Percentiles rank a stretch among this genome's conserved stretches.
Conservation (phyloP, 2,888 invertebrate genomes). For the Molorchus minor region DNA sequence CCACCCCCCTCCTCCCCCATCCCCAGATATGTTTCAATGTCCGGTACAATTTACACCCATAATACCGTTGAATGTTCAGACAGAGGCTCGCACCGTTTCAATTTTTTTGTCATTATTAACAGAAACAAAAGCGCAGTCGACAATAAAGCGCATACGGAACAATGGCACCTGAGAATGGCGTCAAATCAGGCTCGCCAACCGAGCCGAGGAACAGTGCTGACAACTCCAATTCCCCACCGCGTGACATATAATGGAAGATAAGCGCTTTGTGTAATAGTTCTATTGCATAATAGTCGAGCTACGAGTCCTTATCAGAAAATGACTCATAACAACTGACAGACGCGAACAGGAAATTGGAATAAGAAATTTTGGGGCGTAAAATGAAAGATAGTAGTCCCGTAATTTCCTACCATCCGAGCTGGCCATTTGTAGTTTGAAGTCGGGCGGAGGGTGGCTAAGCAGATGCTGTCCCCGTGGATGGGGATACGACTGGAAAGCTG, state of each 20-base stretch:
- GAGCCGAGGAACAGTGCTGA: constrained; percentile 56
- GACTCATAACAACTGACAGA: constrained; percentile 74
- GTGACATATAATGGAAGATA: constrained; percentile 64
- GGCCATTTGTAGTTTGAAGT: constrained; percentile 57
- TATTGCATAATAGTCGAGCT: constrained; percentile 64
- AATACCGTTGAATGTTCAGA: constrained; percentile 27
- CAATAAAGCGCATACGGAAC: constrained; percentile 45
- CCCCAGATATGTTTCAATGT: constrained; percentile 32
- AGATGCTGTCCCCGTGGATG: constrained; percentile 30
- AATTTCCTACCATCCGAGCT: constrained; percentile 69
- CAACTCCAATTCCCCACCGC: constrained; percentile 61
- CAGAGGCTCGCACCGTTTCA: constrained; percentile 33
- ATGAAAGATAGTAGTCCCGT: constrained; percentile 80
- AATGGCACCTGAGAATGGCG: constrained; percentile 54
- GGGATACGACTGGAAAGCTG: constrained; percentile 50
- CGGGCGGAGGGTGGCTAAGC: constrained; percentile 29
- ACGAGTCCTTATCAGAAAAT: constrained; percentile 75
- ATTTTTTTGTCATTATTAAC: constrained; percentile 43
- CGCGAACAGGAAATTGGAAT: constrained; percentile 74
- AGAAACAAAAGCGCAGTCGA: constrained; percentile 41
- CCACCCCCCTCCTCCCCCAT: constrained; percentile 3
- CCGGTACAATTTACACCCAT: constrained; percentile 34
- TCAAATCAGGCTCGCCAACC: constrained; percentile 53
- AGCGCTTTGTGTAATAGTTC: constrained; percentile 64
- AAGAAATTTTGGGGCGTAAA: constrained; percentile 81